Conservation (phyloP, 2,888 invertebrate species). For the Steromphala cineraria region DNA sequence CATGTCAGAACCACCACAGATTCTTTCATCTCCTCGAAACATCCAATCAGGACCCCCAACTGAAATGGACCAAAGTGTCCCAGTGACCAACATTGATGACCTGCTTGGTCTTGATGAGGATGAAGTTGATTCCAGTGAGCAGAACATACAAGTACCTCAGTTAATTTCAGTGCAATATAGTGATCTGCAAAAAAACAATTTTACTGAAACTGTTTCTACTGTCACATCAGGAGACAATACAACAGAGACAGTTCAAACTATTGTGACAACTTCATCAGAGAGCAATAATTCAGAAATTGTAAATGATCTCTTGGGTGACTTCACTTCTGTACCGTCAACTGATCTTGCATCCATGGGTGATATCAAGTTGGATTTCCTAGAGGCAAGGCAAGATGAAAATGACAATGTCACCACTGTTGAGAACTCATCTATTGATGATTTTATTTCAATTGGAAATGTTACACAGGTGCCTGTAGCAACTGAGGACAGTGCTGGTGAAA, state of each 20-base stretch:
- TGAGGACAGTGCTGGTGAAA: background rate
- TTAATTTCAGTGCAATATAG: background rate
- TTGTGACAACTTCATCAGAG: no score
- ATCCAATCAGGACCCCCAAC: background rate
- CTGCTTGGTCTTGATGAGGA: conserved; percentile 33
- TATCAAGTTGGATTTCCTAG: background rate
- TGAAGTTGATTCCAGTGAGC: background rate
- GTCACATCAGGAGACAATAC: background rate
- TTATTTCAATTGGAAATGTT: conserved; percentile 26
- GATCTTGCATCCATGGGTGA: background rate
- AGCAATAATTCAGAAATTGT: no score
- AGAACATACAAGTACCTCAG: background rate
- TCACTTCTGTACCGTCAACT: background rate
- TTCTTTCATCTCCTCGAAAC: background rate
- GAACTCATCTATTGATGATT: conserved; percentile 12
- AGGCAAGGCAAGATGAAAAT: no score
- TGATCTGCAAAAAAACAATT: background rate
- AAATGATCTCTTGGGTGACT: background rate
- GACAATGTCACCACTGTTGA: background rate
- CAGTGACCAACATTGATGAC: conserved; percentile 62
- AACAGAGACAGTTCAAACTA: background rate
- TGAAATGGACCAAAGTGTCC: conserved; percentile 24
- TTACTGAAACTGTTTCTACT: background rate
- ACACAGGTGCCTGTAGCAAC: conserved; percentile 22
- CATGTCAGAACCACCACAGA: no score